Conservation (phyloP, 2,888 invertebrate species). For the Volucella inflata region DNA sequence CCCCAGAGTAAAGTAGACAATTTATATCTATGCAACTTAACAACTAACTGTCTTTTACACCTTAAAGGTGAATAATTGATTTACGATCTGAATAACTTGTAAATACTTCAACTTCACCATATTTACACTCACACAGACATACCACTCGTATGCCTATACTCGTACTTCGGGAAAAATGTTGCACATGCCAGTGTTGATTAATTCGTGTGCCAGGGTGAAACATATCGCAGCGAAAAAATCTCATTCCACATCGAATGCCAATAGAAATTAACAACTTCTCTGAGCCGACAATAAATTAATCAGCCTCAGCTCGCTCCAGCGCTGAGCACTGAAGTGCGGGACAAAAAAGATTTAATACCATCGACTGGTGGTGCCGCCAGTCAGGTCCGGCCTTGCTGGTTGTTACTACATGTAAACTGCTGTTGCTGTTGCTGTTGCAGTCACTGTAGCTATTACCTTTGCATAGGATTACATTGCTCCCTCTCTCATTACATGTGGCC, state of each 20-base stretch:
- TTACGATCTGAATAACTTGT: slow-evolving; percentile 28
- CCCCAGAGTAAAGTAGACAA: background rate
- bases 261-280: slow-evolving; percentile 75
- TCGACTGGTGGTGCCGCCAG: background rate
- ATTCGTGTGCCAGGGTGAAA: slow-evolving; percentile 71
- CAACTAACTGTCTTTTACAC: slow-evolving; percentile 13
- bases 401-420: slow-evolving; percentile 5
- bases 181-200: slow-evolving; percentile 73
- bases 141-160: background rate
- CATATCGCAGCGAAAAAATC: slow-evolving; percentile 69
- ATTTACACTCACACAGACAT: slow-evolving; percentile 15
- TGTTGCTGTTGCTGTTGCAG: slow-evolving; percentile 50
- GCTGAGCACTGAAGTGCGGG: background rate
- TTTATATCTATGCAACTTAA: background rate
- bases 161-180: background rate
- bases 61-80: slow-evolving; percentile 39
- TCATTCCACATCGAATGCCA: slow-evolving; percentile 72
- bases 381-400: slow-evolving; percentile 26
- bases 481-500: slow-evolving; percentile 62
- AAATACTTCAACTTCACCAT: slow-evolving; percentile 14
- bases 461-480: slow-evolving; percentile 67
- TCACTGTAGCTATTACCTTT: slow-evolving; percentile 36
- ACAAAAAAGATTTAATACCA: slow-evolving; percentile 28
- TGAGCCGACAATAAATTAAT: slow-evolving; percentile 72
- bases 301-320: slow-evolving; percentile 28